Conservation (phyloP, 2,797 vertebrate genomes). For the Ataeniobius toweri region DNA sequence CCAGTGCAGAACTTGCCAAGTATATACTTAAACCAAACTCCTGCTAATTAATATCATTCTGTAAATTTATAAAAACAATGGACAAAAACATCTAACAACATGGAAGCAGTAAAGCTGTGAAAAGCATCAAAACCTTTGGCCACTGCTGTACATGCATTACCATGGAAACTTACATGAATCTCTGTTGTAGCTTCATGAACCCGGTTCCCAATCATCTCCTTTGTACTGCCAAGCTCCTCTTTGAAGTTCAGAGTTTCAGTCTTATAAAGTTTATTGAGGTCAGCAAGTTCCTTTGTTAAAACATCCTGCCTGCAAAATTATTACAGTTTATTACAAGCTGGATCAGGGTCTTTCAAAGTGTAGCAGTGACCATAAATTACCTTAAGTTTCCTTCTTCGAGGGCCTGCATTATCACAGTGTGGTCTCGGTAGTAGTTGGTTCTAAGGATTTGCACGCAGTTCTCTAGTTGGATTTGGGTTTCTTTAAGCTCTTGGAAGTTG, state of each 20-base stretch:
- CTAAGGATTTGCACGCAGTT: conserved; percentile 87
- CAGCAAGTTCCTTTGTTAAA: conserved; percentile 89
- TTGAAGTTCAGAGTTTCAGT: conserved; percentile 91
- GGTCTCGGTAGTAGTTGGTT: conserved; percentile 85
- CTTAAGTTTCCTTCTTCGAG: conserved; percentile 88
- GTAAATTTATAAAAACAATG: neutral
- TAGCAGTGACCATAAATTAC: conserved; percentile 57
- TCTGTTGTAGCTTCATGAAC: conserved; percentile 78
- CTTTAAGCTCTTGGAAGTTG: conserved; percentile 86
- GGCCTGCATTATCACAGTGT: conserved; percentile 85
- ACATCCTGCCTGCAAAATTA: conserved; percentile 82
- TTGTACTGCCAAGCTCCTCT: conserved; percentile 90
- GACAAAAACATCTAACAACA: neutral
- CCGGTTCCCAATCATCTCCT: conserved; percentile 88
- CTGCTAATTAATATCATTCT: neutral
- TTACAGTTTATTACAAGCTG: neutral
- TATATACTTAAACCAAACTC: neutral
- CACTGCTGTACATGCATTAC: neutral
- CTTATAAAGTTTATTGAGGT: conserved; percentile 90
- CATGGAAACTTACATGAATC: conserved; percentile 58
- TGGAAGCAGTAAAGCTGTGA: neutral
- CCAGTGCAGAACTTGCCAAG: neutral
- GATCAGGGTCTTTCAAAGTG: neutral
- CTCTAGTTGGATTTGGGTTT: conserved; percentile 83
- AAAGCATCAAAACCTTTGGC: neutral